These are phyloP conservation scores for Neodiprion virginianus DNA, from an alignment of 1,140 invertebrate species.

Conservation along the genomic window DNA sequence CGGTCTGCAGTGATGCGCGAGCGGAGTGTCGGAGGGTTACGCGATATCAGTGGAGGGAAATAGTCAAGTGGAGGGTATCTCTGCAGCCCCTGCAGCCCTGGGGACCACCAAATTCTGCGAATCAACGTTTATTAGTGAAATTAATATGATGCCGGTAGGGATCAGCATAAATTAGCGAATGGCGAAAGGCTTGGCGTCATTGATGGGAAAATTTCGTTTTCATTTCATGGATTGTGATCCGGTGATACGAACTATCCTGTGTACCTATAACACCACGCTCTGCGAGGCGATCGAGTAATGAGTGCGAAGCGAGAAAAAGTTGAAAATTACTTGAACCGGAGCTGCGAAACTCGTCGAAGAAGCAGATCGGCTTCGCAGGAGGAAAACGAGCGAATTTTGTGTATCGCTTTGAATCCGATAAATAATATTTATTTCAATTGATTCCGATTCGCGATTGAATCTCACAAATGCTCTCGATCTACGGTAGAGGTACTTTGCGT, in stretches of 20 bases:
- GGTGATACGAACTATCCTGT: not conserved
- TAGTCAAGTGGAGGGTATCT: not conserved
- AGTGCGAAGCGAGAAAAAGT: no score
- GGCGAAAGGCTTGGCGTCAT: not conserved
- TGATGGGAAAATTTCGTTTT: not conserved
- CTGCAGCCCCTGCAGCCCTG: not conserved
- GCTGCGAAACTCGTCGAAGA: not conserved
- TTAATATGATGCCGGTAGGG: not conserved
- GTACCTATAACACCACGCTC: no score
- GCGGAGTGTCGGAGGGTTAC: constrained; percentile 1
- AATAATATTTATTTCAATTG: not conserved
- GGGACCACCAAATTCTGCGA: not conserved
- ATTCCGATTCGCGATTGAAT: not conserved
- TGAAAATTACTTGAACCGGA: no score
- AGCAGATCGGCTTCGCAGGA: not conserved
- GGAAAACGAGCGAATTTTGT: not conserved
- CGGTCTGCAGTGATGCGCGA: not conserved
- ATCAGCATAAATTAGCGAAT: not conserved
- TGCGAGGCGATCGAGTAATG: no score
- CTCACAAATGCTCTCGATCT: not conserved
- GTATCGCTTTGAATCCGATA: not conserved
- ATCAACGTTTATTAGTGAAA: not conserved
- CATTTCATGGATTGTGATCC: not conserved
- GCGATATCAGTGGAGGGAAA: not conserved
- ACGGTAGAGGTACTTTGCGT: not conserved